phyloP scores from a whole-genome alignment of 1,140 invertebrate species.

The Phymastichus coffea region DNA sequence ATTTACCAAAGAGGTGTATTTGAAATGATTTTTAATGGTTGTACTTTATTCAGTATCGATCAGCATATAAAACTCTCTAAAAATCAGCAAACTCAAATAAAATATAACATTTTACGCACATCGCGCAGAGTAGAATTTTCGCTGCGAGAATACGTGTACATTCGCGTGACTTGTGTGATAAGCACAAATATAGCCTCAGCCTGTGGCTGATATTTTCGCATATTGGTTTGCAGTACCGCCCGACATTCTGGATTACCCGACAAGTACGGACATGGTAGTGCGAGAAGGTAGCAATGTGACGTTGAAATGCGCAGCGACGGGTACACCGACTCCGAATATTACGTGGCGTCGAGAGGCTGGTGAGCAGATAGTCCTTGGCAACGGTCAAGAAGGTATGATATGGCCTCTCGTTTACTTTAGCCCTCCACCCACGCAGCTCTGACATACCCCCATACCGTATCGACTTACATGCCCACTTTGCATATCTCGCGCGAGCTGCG shows the following conservation, averaged over 20 bases:
- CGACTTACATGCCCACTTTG: not conserved
- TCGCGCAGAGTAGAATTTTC: too few species aligned
- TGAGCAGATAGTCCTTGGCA: slow-evolving; percentile 62
- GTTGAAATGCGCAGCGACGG: slow-evolving; percentile 76
- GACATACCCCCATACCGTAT: too few species aligned
- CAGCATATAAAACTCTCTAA: too few species aligned
- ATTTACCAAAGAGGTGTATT: too few species aligned
- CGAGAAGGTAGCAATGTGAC: slow-evolving; percentile 83
- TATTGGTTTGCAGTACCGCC: slow-evolving; percentile 71
- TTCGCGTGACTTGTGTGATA: too few species aligned
- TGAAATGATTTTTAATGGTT: too few species aligned
- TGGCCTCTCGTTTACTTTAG: not conserved
- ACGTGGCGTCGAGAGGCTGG: slow-evolving; percentile 81
- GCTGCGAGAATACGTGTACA: too few species aligned
- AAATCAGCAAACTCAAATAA: too few species aligned
- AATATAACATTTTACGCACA: too few species aligned
- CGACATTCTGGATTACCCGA: slow-evolving; percentile 80
- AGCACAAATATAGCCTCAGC: too few species aligned
- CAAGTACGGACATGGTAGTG: slow-evolving; percentile 84
- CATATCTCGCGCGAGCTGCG: not conserved
- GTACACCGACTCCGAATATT: slow-evolving; percentile 77
- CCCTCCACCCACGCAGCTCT: too few species aligned
- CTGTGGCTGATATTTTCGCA: not conserved
- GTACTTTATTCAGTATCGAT: too few species aligned
- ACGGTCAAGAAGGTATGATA: slow-evolving; percentile 60